phyloP scores from a whole-genome alignment of 2,797 vertebrate species.

The Caiman crocodilus region DNA sequence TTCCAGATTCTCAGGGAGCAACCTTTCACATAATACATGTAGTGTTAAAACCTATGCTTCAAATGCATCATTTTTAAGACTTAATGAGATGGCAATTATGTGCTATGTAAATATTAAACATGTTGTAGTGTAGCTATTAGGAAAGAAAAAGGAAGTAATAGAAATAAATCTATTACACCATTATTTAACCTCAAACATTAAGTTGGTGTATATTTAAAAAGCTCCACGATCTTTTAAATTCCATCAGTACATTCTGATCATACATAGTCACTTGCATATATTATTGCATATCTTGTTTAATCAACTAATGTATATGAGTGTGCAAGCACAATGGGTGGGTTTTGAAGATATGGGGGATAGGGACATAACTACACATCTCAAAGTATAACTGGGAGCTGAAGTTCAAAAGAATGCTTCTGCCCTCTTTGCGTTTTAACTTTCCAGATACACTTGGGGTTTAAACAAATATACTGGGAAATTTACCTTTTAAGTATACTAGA shows the following conservation, averaged over 20 bases:
- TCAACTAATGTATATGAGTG: not conserved
- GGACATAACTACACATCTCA: not conserved
- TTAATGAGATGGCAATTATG: not conserved
- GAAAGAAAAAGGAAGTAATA: not conserved
- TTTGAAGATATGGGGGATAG: not conserved
- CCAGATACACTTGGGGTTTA: not conserved
- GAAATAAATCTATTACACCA: not conserved
- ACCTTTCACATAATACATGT: not conserved
- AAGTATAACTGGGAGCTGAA: not conserved
- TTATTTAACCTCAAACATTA: not conserved
- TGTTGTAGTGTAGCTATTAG: not conserved
- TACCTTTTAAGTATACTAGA: not conserved
- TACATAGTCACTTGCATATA: not conserved
- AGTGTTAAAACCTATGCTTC: not conserved
- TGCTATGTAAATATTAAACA: not conserved
- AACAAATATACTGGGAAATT: not conserved
- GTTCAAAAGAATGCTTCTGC: not conserved
- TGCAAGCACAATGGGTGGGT: not conserved
- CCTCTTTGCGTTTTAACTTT: not conserved
- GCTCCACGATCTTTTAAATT: not conserved
- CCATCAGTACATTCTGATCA: not conserved
- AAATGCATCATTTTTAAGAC: not conserved
- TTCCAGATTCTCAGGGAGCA: not conserved
- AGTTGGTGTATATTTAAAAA: not conserved
- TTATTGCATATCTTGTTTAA: not conserved